phyloP scores from a whole-genome alignment of 2,113 vertebrate genomes.

The Elachura formosa region DNA sequence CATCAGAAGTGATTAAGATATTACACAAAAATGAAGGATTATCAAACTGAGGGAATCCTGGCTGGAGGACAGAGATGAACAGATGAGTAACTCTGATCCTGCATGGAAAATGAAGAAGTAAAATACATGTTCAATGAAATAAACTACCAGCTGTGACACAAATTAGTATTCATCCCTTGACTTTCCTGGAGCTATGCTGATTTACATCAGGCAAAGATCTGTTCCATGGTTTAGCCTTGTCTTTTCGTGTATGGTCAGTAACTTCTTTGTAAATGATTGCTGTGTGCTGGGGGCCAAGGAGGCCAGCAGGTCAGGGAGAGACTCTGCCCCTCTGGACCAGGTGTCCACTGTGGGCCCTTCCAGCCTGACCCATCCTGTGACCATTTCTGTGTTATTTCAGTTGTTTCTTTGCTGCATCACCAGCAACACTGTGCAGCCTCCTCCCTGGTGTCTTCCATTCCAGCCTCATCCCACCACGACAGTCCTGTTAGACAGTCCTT shows the following conservation, averaged over 20 bases:
- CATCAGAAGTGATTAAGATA: not conserved
- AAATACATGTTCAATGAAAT: not conserved
- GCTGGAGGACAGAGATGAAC: not conserved
- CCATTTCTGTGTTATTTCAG: not conserved
- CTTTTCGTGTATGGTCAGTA: not conserved
- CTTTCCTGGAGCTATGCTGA: not conserved
- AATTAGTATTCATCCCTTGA: not conserved
- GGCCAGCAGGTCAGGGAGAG: not conserved
- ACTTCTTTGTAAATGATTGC: not conserved
- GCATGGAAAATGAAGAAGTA: not conserved
- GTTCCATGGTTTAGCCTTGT: not conserved
- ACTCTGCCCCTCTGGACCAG: not conserved
- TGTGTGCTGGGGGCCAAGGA: not conserved
- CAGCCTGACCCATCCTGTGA: not conserved
- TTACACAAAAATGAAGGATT: not conserved
- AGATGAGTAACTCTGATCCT: not conserved
- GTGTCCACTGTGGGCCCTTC: not conserved
- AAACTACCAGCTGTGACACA: not conserved
- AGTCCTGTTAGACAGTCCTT: not conserved
- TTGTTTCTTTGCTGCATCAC: not conserved
- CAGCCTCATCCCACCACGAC: not conserved
- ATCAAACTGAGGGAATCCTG: not conserved
- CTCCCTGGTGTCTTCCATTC: not conserved
- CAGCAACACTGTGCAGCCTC: fast-evolving
- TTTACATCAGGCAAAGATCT: not conserved